A percentile compares a stretch with the other conserved stretches of the same genome.
These are phyloP conservation scores for Peromyscus polionotus DNA, from an alignment of 2,113 vertebrate genomes.

Conservation along the genomic window DNA sequence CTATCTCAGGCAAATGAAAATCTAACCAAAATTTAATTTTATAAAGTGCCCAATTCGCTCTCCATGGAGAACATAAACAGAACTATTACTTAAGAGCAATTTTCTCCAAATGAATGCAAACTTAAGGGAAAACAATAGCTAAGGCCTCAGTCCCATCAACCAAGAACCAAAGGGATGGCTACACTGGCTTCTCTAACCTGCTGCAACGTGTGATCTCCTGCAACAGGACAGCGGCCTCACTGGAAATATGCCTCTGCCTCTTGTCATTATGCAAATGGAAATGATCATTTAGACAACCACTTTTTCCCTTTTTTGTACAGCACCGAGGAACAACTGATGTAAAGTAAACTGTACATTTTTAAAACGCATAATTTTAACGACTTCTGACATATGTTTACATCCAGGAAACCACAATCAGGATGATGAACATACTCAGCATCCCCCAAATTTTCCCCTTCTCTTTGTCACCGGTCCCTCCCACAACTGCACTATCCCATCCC, in stretches of 20 bases:
- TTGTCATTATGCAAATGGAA: conserved; percentile 54
- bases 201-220: not conserved
- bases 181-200: conserved; percentile 9
- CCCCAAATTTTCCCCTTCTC: conserved; percentile 22
- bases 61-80: not conserved
- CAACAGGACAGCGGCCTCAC: not conserved
- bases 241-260: conserved; percentile 25
- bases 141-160: not conserved
- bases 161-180: not conserved
- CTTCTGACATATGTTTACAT: conserved; percentile 64
- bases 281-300: conserved; percentile 27
- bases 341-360: conserved; percentile 49
- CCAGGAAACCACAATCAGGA: conserved; percentile 59
- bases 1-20: conserved; percentile 36
- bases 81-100: conserved; percentile 18
- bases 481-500: not conserved
- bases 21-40: conserved; percentile 25
- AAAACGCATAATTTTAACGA: conserved; percentile 50
- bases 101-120: conserved; percentile 43
- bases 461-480: conserved; percentile 24
- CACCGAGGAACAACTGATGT: conserved; percentile 49
- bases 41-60: conserved; percentile 12
- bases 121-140: not conserved
- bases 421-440: conserved; percentile 42
- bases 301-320: not conserved